Evolutionary conservation across 2,113 vertebrate genomes (phyloP), one percentile per base, ranked within the genome.

Genomic region (Butorides virescens): DNA sequence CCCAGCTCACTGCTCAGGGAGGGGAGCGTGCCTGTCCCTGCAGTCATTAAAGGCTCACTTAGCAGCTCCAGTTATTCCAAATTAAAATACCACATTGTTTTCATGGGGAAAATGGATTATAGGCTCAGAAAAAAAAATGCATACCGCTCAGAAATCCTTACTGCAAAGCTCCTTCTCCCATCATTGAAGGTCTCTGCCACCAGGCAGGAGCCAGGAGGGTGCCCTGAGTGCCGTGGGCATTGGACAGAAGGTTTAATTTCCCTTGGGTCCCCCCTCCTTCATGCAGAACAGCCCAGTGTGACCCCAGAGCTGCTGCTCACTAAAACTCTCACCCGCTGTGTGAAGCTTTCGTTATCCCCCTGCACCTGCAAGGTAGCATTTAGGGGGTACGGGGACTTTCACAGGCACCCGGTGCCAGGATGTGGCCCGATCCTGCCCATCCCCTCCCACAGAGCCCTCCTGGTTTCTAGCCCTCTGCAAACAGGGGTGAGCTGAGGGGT

Each of bases 31-130:
- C 18, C 1, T 1, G 44, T 56, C 87, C 62, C 81, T 66, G 67
- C 36, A 6, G 29, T 34, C 29, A 8, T 93, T 92, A 85, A 72
- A 85, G 62, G 70, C 90, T 91, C 66, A 4, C 85, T 95, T 63
- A 72, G 73, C 87, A 90, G 53, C 78, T 88, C 81, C 3, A 10
- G 34, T 88, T 95, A 93, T 46, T 85, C 85, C 94, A 96, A 93
- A 92, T 96, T 86, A 62, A 96, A 97, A 93, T 76, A 94, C 71
- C 94, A 90, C 74, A 53, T 79, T 93, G 85, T 91, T 79, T 96
- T 93, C 53, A 1, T 7, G 63, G 63, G 85, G 90, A 79, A 95
- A 90, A 94, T 30, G 90, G 87, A 93, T 96, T 90, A 82, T 20
- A 95, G 84, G 92, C 93, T 92, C 70, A n/a, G 67, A 68, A 87